phyloP scores from a whole-genome alignment of 2,888 invertebrate species.

The Germaria angustata region DNA sequence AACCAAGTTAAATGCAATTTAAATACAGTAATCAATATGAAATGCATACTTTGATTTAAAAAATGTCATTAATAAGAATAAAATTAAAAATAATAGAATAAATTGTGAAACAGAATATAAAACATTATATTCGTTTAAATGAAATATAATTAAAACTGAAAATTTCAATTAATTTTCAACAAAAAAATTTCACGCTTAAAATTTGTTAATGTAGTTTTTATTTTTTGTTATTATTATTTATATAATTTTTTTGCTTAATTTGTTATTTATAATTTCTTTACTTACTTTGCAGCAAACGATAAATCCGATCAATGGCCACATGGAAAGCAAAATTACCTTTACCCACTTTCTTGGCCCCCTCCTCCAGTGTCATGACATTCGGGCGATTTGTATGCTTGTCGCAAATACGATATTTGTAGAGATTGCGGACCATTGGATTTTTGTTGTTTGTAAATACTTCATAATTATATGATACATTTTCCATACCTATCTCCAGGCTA shows the following conservation, averaged over 20 bases:
- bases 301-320: constrained; percentile 73
- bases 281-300: constrained; percentile 71
- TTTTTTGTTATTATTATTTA: neutral
- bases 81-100: neutral
- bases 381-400: constrained; percentile 53
- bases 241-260: constrained; percentile 59
- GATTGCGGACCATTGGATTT: constrained; percentile 71
- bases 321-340: constrained; percentile 77
- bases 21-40: neutral
- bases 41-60: neutral
- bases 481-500: constrained; percentile 76
- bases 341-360: constrained; percentile 72
- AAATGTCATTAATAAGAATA: neutral
- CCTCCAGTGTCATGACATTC: constrained; percentile 72
- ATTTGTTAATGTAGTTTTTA: neutral
- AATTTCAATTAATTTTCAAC: neutral
- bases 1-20: neutral
- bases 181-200: neutral
- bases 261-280: neutral
- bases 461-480: constrained; percentile 75
- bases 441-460: constrained; percentile 72
- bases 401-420: constrained; percentile 74
- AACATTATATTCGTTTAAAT: neutral
- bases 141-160: neutral
- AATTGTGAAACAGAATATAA: neutral